Percentiles rank a stretch among this genome's conserved stretches.
phyloP scores from a whole-genome alignment of 2,888 invertebrate genomes.

The Agonopterix subpropinquella region DNA sequence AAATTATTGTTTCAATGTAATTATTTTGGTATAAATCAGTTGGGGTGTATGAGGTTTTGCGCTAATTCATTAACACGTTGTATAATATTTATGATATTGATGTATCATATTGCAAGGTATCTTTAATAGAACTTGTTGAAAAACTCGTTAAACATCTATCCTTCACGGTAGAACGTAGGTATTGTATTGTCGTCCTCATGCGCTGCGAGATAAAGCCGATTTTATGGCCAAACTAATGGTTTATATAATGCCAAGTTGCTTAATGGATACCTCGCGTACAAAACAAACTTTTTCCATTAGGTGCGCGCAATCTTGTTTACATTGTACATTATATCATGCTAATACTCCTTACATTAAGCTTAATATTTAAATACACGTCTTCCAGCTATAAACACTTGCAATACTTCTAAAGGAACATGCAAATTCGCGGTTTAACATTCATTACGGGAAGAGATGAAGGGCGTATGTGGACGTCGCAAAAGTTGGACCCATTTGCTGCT shows the following conservation, averaged over 20 bases:
- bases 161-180: not conserved
- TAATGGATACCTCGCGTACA: constrained; percentile 15
- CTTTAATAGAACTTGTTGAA: constrained; percentile 1
- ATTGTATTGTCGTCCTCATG: constrained; percentile 6
- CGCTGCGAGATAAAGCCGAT: constrained; percentile 20
- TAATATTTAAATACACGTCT: not conserved
- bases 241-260: constrained; percentile 21
- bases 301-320: constrained; percentile 12
- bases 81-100: too few species aligned
- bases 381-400: not conserved
- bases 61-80: too few species aligned
- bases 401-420: constrained; percentile 5
- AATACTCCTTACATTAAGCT: constrained; percentile 1
- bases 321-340: constrained; percentile 5
- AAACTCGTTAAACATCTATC: not conserved
- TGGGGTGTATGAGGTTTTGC: too few species aligned
- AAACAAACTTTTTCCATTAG: constrained; percentile 22
- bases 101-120: not conserved
- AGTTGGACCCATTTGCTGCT: constrained; percentile 1
- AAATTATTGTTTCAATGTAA: too few species aligned
- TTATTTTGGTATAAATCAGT: too few species aligned
- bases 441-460: too few species aligned
- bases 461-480: not conserved
- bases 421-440: not conserved
- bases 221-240: constrained; percentile 30